Percentiles rank a stretch among this genome's conserved stretches.
phyloP scores from a whole-genome alignment of 2,113 vertebrate genomes.

The Halcyon malimbica region DNA sequence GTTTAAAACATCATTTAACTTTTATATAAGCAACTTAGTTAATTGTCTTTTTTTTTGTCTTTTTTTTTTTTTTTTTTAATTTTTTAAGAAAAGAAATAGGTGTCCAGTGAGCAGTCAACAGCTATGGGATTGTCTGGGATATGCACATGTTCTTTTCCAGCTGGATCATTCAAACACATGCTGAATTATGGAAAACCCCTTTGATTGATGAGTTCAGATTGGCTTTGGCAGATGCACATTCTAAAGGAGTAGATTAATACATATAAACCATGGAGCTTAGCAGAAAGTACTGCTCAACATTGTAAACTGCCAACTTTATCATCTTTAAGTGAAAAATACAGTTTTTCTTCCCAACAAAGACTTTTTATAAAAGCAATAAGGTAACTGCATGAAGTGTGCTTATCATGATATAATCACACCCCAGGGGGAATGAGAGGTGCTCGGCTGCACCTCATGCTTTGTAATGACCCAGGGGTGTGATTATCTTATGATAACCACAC shows the following conservation, averaged over 20 bases:
- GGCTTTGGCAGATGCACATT: slow-evolving; percentile 51
- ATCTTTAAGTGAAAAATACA: slow-evolving; percentile 71
- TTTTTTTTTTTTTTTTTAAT: neutral
- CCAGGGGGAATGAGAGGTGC: slow-evolving; percentile 76
- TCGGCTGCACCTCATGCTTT: slow-evolving; percentile 74
- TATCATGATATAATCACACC: slow-evolving; percentile 77
- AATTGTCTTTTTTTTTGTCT: neutral
- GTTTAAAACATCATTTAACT: neutral
- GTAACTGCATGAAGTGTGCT: slow-evolving; percentile 71
- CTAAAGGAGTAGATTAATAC: slow-evolving; percentile 51
- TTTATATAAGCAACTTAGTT: neutral
- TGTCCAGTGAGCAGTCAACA: neutral
- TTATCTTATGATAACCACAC: slow-evolving; percentile 80
- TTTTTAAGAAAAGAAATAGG: neutral
- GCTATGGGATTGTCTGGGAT: slow-evolving; percentile 3
- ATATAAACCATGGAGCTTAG: slow-evolving; percentile 50
- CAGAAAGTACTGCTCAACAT: slow-evolving; percentile 61
- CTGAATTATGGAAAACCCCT: slow-evolving; percentile 18
- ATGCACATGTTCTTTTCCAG: neutral
- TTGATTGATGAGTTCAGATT: slow-evolving; percentile 55
- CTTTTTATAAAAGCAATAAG: slow-evolving; percentile 76
- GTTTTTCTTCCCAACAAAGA: slow-evolving; percentile 74
- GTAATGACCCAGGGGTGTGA: slow-evolving; percentile 83
- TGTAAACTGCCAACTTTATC: slow-evolving; percentile 73
- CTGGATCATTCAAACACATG: slow-evolving; percentile 28